Evolutionary conservation across 2,888 invertebrate genomes (phyloP).

Genomic region (Xestia sexstrigata): DNA sequence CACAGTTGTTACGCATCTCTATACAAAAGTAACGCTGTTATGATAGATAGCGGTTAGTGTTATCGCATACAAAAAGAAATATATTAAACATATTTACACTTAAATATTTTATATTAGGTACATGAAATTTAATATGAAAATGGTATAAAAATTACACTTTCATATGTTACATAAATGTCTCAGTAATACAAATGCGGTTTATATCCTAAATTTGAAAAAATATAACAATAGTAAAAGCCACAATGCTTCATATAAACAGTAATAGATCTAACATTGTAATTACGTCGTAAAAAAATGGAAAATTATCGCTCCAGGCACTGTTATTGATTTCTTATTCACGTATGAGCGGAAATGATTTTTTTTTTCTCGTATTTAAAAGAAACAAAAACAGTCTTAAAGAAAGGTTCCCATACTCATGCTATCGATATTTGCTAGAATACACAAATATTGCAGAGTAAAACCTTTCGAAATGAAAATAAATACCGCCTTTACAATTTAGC

Average conservation of each 20-base stretch:
- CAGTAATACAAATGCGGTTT: conserved; percentile 88
- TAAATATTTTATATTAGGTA: conserved; percentile 88
- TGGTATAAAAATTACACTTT: conserved; percentile 90
- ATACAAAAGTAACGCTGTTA: conserved; percentile 87
- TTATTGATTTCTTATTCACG: conserved; percentile 78
- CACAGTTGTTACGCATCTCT: conserved; percentile 84
- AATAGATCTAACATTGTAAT: conserved; percentile 80
- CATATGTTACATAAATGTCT: conserved; percentile 86
- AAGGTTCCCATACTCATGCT: conserved; percentile 82
- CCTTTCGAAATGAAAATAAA: conserved; percentile 76
- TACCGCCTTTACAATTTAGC: conserved; percentile 55
- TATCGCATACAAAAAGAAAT: conserved; percentile 87
- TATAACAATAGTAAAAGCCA: conserved; percentile 90
- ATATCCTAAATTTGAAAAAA: conserved; percentile 88
- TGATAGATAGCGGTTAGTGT: conserved; percentile 88
- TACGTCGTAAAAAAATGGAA: conserved; percentile 81
- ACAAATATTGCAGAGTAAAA: conserved; percentile 87
- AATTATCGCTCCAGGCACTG: conserved; percentile 87
- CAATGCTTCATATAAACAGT: conserved; percentile 84
- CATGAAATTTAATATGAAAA: conserved; percentile 90
- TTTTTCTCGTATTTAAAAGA: conserved; percentile 65
- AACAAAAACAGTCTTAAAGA: conserved; percentile 73
- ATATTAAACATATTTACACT: conserved; percentile 89
- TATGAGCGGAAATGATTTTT: conserved; percentile 51
- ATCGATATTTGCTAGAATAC: conserved; percentile 82